phyloP scores from a whole-genome alignment of 2,888 invertebrate genomes.

The Nyleta sp. region DNA sequence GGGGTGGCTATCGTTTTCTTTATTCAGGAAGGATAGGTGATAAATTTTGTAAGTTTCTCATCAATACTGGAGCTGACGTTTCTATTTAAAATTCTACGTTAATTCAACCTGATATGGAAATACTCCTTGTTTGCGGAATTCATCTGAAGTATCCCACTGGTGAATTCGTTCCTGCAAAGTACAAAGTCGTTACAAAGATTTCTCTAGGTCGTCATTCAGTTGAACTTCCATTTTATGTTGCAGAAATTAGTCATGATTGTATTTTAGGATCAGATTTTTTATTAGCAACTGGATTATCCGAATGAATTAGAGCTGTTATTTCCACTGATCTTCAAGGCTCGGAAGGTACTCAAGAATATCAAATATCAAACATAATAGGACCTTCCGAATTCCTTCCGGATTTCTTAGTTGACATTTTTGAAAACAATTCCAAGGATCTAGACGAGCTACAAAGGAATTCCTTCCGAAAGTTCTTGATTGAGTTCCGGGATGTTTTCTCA shows the following conservation, averaged over 20 bases:
- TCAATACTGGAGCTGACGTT: constrained; percentile 19
- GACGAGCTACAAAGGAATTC: too few relatives aligned
- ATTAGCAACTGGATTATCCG: background rate
- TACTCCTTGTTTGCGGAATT: background rate
- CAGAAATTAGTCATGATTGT: background rate
- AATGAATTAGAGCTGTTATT: too few relatives aligned
- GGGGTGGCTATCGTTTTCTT: background rate
- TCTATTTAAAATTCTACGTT: constrained; percentile 9
- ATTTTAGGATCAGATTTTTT: constrained; percentile 1
- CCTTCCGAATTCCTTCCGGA: too few relatives aligned
- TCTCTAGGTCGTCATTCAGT: constrained; percentile 27
- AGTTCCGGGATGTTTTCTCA: constrained; percentile 25
- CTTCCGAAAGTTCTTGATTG: too few relatives aligned
- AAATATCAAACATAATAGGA: too few relatives aligned
- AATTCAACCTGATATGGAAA: too few relatives aligned
- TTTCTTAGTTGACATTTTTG: too few relatives aligned
- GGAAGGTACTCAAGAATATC: too few relatives aligned
- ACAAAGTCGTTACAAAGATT: background rate
- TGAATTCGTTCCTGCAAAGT: constrained; percentile 6
- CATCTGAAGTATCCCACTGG: constrained; percentile 4
- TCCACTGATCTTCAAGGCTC: too few relatives aligned
- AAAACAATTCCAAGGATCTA: too few relatives aligned
- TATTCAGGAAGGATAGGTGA: background rate
- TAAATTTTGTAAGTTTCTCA: background rate
- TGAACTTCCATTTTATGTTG: background rate